Conservation (phyloP, 2,888 invertebrate species). For the Kryphioiulus occultus region DNA sequence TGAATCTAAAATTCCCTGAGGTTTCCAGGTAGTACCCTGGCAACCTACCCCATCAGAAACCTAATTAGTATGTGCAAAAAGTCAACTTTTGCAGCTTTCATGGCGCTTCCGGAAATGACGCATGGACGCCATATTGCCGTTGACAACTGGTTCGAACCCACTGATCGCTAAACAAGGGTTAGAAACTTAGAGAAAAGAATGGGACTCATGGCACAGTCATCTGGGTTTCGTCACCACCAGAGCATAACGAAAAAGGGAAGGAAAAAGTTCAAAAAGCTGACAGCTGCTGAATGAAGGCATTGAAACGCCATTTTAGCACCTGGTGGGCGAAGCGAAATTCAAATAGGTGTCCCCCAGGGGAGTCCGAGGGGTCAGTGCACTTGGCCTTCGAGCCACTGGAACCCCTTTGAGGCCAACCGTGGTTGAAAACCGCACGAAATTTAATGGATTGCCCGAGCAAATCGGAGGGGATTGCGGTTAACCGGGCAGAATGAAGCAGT, state of each 20-base stretch:
- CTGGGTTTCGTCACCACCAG: not conserved
- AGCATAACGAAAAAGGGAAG: not conserved
- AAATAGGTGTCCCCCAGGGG: constrained; percentile 1
- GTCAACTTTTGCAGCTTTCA: too few species aligned
- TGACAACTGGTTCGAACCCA: not conserved
- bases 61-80: too few species aligned
- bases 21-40: too few species aligned
- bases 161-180: not conserved
- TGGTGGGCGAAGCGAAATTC: constrained; percentile 23
- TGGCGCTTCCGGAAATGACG: not conserved
- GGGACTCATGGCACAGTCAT: not conserved
- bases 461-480: not conserved
- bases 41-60: too few species aligned
- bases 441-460: constrained; percentile 7
- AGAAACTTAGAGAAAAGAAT: not conserved
- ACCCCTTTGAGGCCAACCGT: not conserved
- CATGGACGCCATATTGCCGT: not conserved
- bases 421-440: not conserved
- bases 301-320: constrained; percentile 23
- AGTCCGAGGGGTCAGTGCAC: not conserved
- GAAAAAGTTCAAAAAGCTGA: too few species aligned
- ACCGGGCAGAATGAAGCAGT: not conserved
- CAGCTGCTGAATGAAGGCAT: constrained; percentile 23
- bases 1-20: too few species aligned
- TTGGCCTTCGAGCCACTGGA: not conserved